Conservation (phyloP, 2,113 vertebrate genomes). For the Ondatra zibethicus region DNA sequence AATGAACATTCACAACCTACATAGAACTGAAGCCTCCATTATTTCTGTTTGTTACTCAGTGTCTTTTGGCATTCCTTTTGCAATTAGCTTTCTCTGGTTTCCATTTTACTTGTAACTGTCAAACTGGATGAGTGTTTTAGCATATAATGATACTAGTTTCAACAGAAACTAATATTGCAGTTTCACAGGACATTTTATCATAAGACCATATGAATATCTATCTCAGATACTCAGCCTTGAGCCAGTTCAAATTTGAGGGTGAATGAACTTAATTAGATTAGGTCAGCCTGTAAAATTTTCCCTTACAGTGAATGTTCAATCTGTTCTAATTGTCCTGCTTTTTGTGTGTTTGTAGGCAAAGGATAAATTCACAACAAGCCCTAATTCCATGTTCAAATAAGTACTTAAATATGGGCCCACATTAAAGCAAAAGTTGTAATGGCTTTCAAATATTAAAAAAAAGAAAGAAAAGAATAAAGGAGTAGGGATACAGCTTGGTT, state of each 20-base stretch:
- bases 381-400: conserved; percentile 2
- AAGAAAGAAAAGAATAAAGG: neutral
- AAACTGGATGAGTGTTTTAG: neutral
- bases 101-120: neutral
- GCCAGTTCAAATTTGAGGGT: neutral
- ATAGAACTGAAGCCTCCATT: neutral
- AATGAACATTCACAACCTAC: neutral
- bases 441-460: neutral
- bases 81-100: neutral
- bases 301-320: neutral
- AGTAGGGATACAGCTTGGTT: neutral
- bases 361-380: neutral
- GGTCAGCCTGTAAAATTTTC: neutral
- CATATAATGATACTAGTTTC: neutral
- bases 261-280: conserved; percentile 8
- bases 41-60: neutral
- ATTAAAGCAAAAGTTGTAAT: neutral
- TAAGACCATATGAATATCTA: neutral
- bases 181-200: neutral
- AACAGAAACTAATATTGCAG: neutral
- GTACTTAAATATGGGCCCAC: neutral
- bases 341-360: neutral
- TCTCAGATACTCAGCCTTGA: neutral
- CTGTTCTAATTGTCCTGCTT: neutral
- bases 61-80: neutral